Base-by-base conservation (phyloP, 1,140 invertebrate species). In the Macrocentrus cingulum region DNA sequence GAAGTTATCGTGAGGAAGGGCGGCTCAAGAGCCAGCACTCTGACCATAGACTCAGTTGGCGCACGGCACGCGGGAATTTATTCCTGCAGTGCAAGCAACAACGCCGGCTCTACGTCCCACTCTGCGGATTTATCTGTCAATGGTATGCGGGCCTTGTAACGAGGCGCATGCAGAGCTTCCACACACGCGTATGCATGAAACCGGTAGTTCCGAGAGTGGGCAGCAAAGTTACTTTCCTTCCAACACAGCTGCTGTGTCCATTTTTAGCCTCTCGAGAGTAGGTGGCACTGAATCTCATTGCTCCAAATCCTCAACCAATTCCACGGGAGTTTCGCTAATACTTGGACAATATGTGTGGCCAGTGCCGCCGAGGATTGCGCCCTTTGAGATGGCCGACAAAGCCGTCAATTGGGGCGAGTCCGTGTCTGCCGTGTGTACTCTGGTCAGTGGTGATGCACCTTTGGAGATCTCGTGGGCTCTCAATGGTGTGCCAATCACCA, bases 71-170 rank as follows among this genome's bases (percentile, higher is more conserved):
- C 84, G 15, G 89, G 89, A 37, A 83, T 85, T 48, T 90, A 88
- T 70, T 85, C 86, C 52, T 91, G 89, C 64, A 81, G 84, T 53
- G 91, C 90, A 13, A 86, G 82, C 64, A 94, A 94, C 75, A 75
- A 81, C 36, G 91, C 89, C 32, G 91, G 90, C 42, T 80, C 81
- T 29, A 84, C 84, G 34, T 85, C 85, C 61, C 88, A 88, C 64
- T 86, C 86, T 19, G 84, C 88, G 13, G 67, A 83, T 46, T 79
- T 90, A 50, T 82, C 83, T 59, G 85, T 90, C 51, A 86, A 86
- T 67, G 85, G 85, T 87, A 83, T 66, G 68, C 60, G 46, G 18
- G 20, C 25, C 34, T 15, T 6, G 13, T 7, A 44, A n/a, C n/a
- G n/a, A n/a, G n/a, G 9, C 9, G 25, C 25, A 9, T 9, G 25